Evolutionary conservation across 2,888 invertebrate genomes (phyloP).

Genomic region (Leuctra nigra): DNA sequence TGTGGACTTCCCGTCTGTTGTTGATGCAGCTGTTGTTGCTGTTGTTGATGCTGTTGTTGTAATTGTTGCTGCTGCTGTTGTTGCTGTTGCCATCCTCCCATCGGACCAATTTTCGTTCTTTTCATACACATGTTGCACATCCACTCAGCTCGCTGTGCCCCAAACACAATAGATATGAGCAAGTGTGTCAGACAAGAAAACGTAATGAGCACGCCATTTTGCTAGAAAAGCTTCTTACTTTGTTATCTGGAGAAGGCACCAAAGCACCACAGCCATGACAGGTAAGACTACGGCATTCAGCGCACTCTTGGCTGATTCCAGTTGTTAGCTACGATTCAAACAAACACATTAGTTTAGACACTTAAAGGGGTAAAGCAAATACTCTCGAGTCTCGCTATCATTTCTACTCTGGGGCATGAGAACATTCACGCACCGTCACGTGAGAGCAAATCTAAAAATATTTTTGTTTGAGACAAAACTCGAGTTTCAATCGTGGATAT

Average conservation of each 20-base stretch:
- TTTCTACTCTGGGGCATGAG: too few relatives aligned
- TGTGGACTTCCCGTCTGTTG: constrained; percentile 14
- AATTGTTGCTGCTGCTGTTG: constrained; percentile 34
- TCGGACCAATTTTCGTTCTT: constrained; percentile 27
- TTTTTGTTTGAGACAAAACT: too few relatives aligned
- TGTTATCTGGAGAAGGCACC: constrained; percentile 34
- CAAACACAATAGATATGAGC: too few relatives aligned
- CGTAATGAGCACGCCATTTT: background rate
- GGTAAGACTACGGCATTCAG: constrained; percentile 35
- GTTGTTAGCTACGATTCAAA: constrained; percentile 21
- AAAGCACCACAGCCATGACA: constrained; percentile 36
- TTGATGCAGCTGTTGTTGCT: constrained; percentile 8
- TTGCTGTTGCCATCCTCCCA: constrained; percentile 32
- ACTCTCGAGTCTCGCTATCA: too few relatives aligned
- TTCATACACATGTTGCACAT: constrained; percentile 37
- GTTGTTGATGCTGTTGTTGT: constrained; percentile 30
- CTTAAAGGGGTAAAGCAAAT: too few relatives aligned
- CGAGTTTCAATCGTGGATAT: too few relatives aligned
- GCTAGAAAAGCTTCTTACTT: constrained; percentile 29
- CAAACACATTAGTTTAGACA: background rate
- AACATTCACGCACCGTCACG: too few relatives aligned
- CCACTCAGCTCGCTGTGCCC: constrained; percentile 36
- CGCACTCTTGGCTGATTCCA: constrained; percentile 33
- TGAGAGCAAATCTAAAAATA: too few relatives aligned
- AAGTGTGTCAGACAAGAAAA: too few relatives aligned